Evolutionary conservation across 1,140 invertebrate genomes (phyloP).

Genomic region (Drosophila cardini): DNA sequence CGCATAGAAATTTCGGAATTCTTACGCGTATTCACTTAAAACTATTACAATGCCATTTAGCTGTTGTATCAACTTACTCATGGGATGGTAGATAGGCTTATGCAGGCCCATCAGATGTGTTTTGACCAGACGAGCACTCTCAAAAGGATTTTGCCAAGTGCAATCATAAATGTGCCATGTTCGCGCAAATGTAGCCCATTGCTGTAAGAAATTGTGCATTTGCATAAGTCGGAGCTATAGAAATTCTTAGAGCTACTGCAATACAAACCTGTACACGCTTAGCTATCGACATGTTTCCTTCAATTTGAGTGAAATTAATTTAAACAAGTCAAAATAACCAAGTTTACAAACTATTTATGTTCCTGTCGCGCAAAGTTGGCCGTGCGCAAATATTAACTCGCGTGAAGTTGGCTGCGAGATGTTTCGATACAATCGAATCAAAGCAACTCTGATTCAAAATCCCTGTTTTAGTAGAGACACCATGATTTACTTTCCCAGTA

Average conservation of each 20-base stretch:
- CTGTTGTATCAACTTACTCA: conserved; percentile 87
- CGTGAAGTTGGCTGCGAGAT: conserved; percentile 19
- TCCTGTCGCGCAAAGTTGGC: conserved; percentile 4
- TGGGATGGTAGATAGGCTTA: conserved; percentile 96
- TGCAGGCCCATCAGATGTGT: conserved; percentile 93
- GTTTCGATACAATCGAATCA: too few species aligned
- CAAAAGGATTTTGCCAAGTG: conserved; percentile 97
- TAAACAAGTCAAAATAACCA: not conserved
- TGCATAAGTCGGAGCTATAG: not conserved
- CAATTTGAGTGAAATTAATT: conserved; percentile 23
- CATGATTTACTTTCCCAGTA: too few species aligned
- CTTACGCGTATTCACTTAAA: conserved; percentile 27
- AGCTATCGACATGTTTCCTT: conserved; percentile 78
- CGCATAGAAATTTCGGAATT: not conserved
- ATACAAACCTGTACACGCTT: conserved; percentile 83
- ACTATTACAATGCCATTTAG: not conserved
- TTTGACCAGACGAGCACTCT: conserved; percentile 90
- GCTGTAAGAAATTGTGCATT: conserved; percentile 87
- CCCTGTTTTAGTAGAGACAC: too few species aligned
- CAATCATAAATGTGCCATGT: conserved; percentile 98
- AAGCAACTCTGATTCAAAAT: too few species aligned
- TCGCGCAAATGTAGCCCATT: conserved; percentile 97
- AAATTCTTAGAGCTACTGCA: not conserved
- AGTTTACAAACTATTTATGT: conserved; percentile 21
- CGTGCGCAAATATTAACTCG: not conserved